These are phyloP conservation scores for Zaprionus vittiger DNA, from an alignment of 1,140 invertebrate species.

Conservation along the genomic window DNA sequence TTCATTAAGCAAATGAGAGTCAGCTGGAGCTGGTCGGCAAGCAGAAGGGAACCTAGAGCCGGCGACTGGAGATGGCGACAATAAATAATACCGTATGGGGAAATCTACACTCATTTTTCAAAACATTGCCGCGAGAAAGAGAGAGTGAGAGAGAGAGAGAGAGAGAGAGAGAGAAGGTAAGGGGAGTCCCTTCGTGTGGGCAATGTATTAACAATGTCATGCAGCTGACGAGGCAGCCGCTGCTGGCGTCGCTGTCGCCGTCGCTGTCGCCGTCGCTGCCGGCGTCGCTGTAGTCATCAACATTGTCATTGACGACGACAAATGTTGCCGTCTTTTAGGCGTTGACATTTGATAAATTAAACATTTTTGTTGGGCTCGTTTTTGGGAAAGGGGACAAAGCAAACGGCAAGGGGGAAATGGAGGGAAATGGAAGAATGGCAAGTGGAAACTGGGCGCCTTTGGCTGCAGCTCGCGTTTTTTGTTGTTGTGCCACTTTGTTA, in stretches of 20 bases:
- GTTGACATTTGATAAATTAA: conserved; percentile 82
- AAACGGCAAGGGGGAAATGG: not conserved
- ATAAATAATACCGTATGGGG: conserved; percentile 75
- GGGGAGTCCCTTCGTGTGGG: conserved; percentile 15
- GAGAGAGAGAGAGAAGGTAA: not conserved
- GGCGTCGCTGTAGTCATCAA: conserved; percentile 56
- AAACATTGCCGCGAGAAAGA: conserved; percentile 58
- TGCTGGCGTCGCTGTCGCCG: not conserved
- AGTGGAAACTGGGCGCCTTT: not conserved
- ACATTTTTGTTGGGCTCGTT: conserved; percentile 66
- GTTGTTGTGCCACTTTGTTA: conserved; percentile 67
- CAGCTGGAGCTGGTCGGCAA: not conserved
- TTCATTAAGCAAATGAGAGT: conserved; percentile 67
- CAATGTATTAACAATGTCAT: conserved; percentile 46
- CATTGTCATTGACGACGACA: conserved; percentile 81
- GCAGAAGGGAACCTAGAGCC: not conserved
- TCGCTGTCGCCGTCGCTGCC: not conserved
- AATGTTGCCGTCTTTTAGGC: conserved; percentile 81
- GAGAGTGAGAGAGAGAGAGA: not conserved
- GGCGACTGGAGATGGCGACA: conserved; percentile 39
- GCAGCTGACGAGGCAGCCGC: not conserved
- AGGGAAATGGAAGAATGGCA: not conserved
- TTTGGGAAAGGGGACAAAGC: conserved; percentile 21
- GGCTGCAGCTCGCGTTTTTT: conserved; percentile 46
- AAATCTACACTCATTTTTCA: conserved; percentile 75